Evolutionary conservation across 2,797 vertebrate genomes (phyloP).

Genomic region (Capromys pilorides): DNA sequence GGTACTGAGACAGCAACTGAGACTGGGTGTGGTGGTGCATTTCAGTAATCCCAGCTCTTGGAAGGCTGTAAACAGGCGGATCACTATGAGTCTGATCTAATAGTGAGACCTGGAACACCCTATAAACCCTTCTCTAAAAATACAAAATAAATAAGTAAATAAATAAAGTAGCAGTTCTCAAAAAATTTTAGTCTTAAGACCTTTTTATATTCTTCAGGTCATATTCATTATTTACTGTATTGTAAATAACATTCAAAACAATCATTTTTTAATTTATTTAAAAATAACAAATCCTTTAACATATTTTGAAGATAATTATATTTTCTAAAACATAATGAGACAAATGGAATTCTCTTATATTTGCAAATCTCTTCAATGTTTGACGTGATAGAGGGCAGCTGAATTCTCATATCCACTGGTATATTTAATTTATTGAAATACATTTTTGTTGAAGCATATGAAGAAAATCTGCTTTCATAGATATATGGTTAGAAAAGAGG

Average conservation of each 20-base stretch:
- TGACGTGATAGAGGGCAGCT: not conserved
- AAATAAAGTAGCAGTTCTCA: not conserved
- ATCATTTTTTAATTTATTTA: slow-evolving; percentile 12
- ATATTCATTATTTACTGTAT: slow-evolving; percentile 20
- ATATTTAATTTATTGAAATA: slow-evolving; percentile 13
- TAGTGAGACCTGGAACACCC: no score
- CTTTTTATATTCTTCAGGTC: slow-evolving; percentile 14
- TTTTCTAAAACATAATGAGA: slow-evolving; percentile 41
- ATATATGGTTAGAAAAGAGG: not conserved
- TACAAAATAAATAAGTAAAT: no score
- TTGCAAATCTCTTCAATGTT: slow-evolving; percentile 5
- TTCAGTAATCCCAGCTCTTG: no score
- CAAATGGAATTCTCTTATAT: slow-evolving; percentile 10
- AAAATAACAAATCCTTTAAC: slow-evolving; percentile 12
- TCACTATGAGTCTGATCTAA: no score
- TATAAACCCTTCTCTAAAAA: no score
- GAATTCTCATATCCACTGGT: not conserved
- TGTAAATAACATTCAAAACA: slow-evolving; percentile 22
- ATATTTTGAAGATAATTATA: not conserved
- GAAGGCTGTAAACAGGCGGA: no score
- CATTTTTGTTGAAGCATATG: not conserved
- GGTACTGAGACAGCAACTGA: no score
- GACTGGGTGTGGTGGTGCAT: no score
- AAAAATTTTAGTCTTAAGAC: not conserved
- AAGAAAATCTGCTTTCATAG: not conserved